Evolutionary conservation across 2,113 vertebrate species (phyloP), one percentile per base, ranked within the genome.

Genomic region (Poecilia latipinna): DNA sequence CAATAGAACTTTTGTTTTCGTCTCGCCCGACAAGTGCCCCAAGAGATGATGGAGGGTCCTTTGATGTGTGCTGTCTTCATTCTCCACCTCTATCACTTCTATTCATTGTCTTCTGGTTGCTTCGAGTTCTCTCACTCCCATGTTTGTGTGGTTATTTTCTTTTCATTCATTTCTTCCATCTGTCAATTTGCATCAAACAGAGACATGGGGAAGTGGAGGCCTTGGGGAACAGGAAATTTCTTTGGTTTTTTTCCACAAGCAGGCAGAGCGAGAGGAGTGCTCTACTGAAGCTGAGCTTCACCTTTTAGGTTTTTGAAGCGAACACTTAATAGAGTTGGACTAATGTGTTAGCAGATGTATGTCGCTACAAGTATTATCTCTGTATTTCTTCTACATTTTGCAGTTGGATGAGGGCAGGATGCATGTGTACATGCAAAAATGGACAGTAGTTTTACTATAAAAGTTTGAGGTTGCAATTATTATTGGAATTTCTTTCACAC

Each of bases 61-160:
- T 93, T 93, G 91, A 94, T 91, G 92, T 92, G 61, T 62, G 68
- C 77, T 75, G 85, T 86, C 74, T 88, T 82, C 68, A 61, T 75
- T 86, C 82, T 82, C 80, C 83, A 79, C 68, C 78, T 44, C 80
- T 29, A 42, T 42, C 60, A 2, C 71, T 44, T 65, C 60, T 61
- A 71, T 80, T 72, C 70, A 81, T 67, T 75, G 69, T 91, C 85
- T 86, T 89, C 86, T 83, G 75, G 82, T 85, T 91, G 85, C 89
- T 86, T 81, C 82, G 63, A 57, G 32, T 86, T 79, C 74, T 87
- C 76, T 70, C 68, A 88, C 75, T 78, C 54, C 76, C 86, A 83
- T 89, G 78, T 86, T 90, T 89, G 74, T 73, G 70, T 87, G 42
- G 63, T 82, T 92, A 84, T 90, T 90, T 91, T 83, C 60, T 90